These are phyloP conservation scores for Polypterus bichir DNA, from an alignment of 2,113 vertebrate species.

Conservation along the genomic window DNA sequence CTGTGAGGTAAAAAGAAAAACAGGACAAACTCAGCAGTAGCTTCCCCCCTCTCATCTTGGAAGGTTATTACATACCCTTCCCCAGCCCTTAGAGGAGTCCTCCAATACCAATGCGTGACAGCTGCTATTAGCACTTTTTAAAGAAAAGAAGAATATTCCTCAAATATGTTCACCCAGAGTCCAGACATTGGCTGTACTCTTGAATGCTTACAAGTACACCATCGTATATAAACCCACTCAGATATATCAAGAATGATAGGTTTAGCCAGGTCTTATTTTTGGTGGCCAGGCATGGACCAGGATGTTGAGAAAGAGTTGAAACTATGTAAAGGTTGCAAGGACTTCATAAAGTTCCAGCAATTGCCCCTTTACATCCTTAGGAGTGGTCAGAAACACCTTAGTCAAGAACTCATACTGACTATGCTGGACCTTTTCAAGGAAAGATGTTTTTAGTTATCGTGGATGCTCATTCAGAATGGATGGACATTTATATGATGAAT, in stretches of 20 bases:
- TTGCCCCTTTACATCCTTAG: conserved; percentile 1
- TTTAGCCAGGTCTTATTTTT: conserved; percentile 18
- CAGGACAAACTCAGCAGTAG: too few relatives aligned
- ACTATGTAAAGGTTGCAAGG: neutral
- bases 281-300: conserved; percentile 20
- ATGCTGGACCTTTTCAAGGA: neutral
- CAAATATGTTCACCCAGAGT: neutral
- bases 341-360: neutral
- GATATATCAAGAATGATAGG: conserved; percentile 17
- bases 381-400: neutral
- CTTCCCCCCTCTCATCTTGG: too few relatives aligned
- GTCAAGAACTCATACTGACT: neutral
- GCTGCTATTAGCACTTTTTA: neutral
- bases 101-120: too few relatives aligned
- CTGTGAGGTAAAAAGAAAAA: too few relatives aligned
- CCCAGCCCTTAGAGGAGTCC: too few relatives aligned
- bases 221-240: neutral
- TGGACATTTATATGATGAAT: neutral
- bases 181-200: neutral
- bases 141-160: neutral
- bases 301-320: neutral
- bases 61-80: too few relatives aligned
- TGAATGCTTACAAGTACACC: neutral
- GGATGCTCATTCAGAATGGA: conserved; percentile 8
- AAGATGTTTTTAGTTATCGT: conserved; percentile 1